These are phyloP conservation scores for Diarsia brunnea DNA, from an alignment of 2,888 invertebrate species.

Conservation along the genomic window DNA sequence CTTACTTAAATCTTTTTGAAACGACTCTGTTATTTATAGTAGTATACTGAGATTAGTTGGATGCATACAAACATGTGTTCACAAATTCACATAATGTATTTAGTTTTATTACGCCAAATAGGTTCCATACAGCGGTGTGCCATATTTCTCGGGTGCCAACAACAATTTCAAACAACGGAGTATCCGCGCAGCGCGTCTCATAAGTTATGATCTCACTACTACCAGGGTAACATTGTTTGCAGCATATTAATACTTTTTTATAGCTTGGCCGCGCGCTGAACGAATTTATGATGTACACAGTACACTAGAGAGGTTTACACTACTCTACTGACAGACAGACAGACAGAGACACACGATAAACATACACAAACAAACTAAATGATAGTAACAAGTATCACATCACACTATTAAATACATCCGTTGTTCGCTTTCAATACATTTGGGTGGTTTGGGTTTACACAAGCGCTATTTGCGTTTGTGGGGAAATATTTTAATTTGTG, in stretches of 20 bases:
- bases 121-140: constrained; percentile 36
- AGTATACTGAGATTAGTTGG: constrained; percentile 64
- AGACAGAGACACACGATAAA: constrained; percentile 53
- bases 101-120: constrained; percentile 45
- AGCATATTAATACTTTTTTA: constrained; percentile 66
- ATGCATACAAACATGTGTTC: constrained; percentile 37
- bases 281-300: constrained; percentile 57
- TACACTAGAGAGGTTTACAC: constrained; percentile 57
- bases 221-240: constrained; percentile 63
- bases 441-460: constrained; percentile 29
- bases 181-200: constrained; percentile 51
- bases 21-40: constrained; percentile 56
- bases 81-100: constrained; percentile 38
- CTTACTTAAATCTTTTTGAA: constrained; percentile 64
- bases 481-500: constrained; percentile 55
- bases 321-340: constrained; percentile 50
- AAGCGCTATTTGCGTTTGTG: constrained; percentile 31
- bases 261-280: constrained; percentile 46
- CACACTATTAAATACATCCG: constrained; percentile 29
- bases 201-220: constrained; percentile 62
- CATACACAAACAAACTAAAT: constrained; percentile 50
- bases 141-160: constrained; percentile 56
- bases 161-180: constrained; percentile 51
- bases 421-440: constrained; percentile 57
- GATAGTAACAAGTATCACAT: constrained; percentile 40